phyloP scores from a whole-genome alignment of 2,113 vertebrate species.

The Larimichthys polyactis region DNA sequence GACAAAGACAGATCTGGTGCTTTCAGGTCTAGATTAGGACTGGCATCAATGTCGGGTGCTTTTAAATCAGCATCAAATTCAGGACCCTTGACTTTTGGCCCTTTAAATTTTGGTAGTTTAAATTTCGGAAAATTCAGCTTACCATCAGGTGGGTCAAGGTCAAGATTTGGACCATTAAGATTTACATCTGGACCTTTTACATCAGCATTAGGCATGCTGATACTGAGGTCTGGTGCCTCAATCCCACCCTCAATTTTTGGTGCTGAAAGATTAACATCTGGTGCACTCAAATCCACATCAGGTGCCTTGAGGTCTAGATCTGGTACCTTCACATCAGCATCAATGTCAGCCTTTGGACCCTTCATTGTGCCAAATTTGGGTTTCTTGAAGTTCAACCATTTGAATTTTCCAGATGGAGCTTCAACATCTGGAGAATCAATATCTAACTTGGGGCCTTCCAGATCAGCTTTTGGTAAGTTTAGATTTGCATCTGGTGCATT shows the following conservation, averaged over 20 bases:
- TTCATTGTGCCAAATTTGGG: slow-evolving; percentile 62
- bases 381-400: slow-evolving; percentile 74
- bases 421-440: slow-evolving; percentile 66
- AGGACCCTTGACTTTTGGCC: slow-evolving; percentile 54
- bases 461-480: slow-evolving; percentile 67
- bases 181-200: slow-evolving; percentile 50
- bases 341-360: slow-evolving; percentile 64
- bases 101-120: slow-evolving; percentile 66
- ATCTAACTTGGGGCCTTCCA: slow-evolving; percentile 63
- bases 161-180: slow-evolving; percentile 24
- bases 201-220: slow-evolving; percentile 56
- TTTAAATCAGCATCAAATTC: slow-evolving; percentile 56
- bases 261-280: slow-evolving; percentile 61
- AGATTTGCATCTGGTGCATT: slow-evolving; percentile 67
- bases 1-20: slow-evolving; percentile 9
- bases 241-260: slow-evolving; percentile 64
- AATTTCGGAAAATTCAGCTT: slow-evolving; percentile 62
- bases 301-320: slow-evolving; percentile 49
- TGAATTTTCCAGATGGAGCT: slow-evolving; percentile 69
- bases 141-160: slow-evolving; percentile 20
- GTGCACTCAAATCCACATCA: slow-evolving; percentile 57
- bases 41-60: slow-evolving; percentile 39
- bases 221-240: slow-evolving; percentile 42
- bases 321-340: slow-evolving; percentile 57
- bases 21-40: slow-evolving; percentile 43